These are phyloP conservation scores for Strongylocentrotus purpuratus DNA, from an alignment of 35 echinoderm and acorn worm species.

Conservation along the genomic window DNA sequence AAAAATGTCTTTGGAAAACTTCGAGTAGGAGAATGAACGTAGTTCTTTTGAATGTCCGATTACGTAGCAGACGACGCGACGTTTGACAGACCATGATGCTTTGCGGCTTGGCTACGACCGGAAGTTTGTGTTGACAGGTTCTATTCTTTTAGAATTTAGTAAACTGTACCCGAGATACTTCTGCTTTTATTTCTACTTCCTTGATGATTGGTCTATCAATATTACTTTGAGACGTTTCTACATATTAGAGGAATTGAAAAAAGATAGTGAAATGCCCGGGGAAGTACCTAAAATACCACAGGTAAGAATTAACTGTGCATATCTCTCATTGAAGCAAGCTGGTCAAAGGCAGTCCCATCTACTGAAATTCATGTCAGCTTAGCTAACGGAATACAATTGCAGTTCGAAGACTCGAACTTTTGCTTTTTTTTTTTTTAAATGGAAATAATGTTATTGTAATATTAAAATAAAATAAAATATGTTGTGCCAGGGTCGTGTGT, in stretches of 20 bases:
- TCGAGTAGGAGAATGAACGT: too few relatives aligned
- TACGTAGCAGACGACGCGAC: constrained; percentile 40
- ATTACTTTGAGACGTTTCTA: not conserved
- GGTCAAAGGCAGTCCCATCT: not conserved
- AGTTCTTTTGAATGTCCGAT: too few relatives aligned
- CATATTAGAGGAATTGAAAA: not conserved
- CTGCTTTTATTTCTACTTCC: not conserved
- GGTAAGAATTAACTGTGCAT: not conserved
- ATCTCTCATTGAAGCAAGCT: too few relatives aligned
- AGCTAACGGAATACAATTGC: too few relatives aligned
- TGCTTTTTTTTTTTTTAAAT: too few relatives aligned
- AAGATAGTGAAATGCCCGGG: constrained; percentile 54
- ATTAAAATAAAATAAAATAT: too few relatives aligned
- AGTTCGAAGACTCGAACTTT: too few relatives aligned
- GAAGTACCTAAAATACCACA: constrained; percentile 69
- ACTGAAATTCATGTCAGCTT: not conserved
- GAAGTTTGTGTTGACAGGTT: not conserved
- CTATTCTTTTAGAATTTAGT: not conserved
- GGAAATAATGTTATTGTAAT: too few relatives aligned
- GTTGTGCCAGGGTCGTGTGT: too few relatives aligned
- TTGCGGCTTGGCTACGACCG: constrained; percentile 24
- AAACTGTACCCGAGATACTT: not conserved
- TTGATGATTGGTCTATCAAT: not conserved
- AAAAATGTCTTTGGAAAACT: too few relatives aligned
- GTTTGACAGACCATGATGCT: not conserved